A percentile compares a stretch with the other conserved stretches of the same genome.
Conservation (phyloP, 2,113 vertebrate species). For the Hippocampus zosterae region DNA sequence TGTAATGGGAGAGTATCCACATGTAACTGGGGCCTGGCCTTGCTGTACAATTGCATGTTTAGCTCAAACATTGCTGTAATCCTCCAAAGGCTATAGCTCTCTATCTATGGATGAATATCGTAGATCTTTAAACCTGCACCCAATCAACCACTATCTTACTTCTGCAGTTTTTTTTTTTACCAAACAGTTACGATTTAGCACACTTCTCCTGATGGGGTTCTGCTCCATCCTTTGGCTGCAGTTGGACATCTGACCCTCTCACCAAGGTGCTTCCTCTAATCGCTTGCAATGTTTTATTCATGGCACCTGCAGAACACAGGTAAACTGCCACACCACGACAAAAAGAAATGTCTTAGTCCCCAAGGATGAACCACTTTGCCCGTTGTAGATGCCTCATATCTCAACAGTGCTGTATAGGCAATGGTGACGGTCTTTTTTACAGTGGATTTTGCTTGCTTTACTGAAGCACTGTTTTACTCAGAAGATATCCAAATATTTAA, state of each 20-base stretch:
- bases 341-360: conserved; percentile 53
- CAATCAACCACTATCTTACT: conserved; percentile 50
- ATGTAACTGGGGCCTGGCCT: conserved; percentile 36
- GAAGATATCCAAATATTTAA: conserved; percentile 3
- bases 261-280: conserved; percentile 53
- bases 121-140: conserved; percentile 49
- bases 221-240: conserved; percentile 33
- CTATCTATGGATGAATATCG: conserved; percentile 54
- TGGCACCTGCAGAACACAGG: conserved; percentile 47
- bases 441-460: neutral
- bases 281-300: conserved; percentile 62
- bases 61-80: conserved; percentile 61
- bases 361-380: conserved; percentile 46
- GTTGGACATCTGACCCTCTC: conserved; percentile 54
- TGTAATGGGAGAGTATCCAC: conserved; percentile 47
- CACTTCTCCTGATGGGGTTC: conserved; percentile 52
- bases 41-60: conserved; percentile 62
- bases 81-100: conserved; percentile 46
- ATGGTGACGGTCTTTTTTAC: conserved; percentile 19
- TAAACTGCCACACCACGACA: conserved; percentile 44
- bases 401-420: conserved; percentile 13
- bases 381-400: neutral
- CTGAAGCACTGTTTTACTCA: conserved; percentile 7
- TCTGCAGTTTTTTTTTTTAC: conserved; percentile 58
- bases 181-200: conserved; percentile 40